Conservation (phyloP, 2,888 invertebrate genomes). For the Coelogynopora nodosa region DNA sequence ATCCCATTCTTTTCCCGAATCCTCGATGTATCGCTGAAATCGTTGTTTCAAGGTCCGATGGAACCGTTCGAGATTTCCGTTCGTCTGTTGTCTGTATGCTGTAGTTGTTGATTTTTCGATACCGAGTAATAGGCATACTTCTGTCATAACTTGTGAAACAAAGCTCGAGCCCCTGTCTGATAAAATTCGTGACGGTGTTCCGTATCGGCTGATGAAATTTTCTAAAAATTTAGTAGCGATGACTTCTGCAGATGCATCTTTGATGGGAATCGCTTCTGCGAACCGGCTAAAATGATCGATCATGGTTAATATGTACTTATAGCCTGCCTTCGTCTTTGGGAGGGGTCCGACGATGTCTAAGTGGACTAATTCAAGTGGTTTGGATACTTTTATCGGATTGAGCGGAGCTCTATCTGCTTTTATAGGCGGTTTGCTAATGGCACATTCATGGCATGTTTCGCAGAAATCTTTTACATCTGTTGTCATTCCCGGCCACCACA, state of each 20-base stretch:
- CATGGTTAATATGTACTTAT: neutral
- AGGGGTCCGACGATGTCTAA: neutral
- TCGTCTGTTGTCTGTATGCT: no score
- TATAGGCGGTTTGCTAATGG: neutral
- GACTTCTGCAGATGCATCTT: no score
- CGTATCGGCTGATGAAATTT: no score
- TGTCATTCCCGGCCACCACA: neutral
- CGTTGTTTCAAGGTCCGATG: neutral
- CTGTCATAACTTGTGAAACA: no score
- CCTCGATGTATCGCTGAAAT: neutral
- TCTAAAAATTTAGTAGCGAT: no score
- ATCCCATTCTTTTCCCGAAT: neutral
- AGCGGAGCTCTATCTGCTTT: neutral
- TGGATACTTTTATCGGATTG: neutral
- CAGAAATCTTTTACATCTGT: neutral
- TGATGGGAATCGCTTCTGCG: neutral
- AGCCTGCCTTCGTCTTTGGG: neutral
- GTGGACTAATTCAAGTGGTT: neutral
- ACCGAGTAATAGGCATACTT: no score
- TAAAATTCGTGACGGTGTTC: no score
- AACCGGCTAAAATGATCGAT: neutral
- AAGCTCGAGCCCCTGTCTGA: no score
- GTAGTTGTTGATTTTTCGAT: no score
- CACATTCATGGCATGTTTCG: neutral
- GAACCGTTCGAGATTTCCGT: no score